These are phyloP conservation scores for Myotis pilosus DNA, from an alignment of 2,797 vertebrate genomes.

Conservation along the genomic window DNA sequence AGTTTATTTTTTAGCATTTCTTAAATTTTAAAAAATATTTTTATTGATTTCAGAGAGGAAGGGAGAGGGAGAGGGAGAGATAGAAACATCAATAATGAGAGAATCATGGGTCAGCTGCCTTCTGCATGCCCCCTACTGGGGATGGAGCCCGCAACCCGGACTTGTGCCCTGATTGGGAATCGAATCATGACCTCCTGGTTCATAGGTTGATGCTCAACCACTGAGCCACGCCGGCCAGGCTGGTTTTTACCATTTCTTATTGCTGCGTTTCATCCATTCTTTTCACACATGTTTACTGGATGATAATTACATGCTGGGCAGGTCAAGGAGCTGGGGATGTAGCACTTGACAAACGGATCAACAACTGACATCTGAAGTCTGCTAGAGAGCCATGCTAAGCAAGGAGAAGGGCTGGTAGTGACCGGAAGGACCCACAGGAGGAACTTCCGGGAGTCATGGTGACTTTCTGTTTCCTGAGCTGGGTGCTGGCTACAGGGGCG, in stretches of 20 bases:
- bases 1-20: neutral
- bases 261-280: neutral
- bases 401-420: neutral
- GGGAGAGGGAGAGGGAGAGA: too few relatives aligned
- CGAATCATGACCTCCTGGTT: too few relatives aligned
- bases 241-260: constrained; percentile 18
- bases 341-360: neutral
- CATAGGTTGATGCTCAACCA: too few relatives aligned
- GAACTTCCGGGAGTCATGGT: neutral
- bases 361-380: neutral
- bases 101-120: too few relatives aligned
- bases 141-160: too few relatives aligned
- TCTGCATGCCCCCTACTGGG: too few relatives aligned
- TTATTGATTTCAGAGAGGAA: too few relatives aligned
- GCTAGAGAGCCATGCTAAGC: neutral
- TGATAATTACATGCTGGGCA: neutral
- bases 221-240: too few relatives aligned
- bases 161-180: too few relatives aligned
- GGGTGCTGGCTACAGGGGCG: neutral
- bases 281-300: constrained; percentile 31
- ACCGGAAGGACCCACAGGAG: neutral
- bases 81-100: too few relatives aligned
- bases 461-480: constrained; percentile 1
- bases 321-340: neutral
- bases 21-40: neutral